Evolutionary conservation across 2,888 invertebrate genomes (phyloP), one percentile per base, ranked within the genome.

Genomic region (Macrosoma leucophasiata): DNA sequence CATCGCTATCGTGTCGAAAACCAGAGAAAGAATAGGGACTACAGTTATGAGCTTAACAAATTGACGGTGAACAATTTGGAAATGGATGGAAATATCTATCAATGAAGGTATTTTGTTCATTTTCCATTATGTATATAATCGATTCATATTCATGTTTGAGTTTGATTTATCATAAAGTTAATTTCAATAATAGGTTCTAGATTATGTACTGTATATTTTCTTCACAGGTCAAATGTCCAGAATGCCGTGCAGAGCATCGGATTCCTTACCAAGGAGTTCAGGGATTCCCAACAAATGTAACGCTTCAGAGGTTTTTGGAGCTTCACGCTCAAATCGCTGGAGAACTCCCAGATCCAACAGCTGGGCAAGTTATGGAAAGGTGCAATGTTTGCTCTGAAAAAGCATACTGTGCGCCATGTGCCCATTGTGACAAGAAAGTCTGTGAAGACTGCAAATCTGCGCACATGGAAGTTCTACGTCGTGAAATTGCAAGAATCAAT

Each of bases 351-450:
- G 95, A 95, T 72, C 95, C 95, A 22, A 95, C 94, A 41, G 93
- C 93, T 65, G 95, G 95, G 38, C 95, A 95, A 77, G 88, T 94
- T 34, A 96, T 96, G 95, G 95, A 95, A 77, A 86, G 96, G 54
- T 96, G 96, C 74, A 93, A 93, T 61, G 95, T 97, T 26, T 95
- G 97, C 81, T 95, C 95, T 33, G 94, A 96, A 77, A 94, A 97
- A 76, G 91, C 95, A 36, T 94, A 95, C 65, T 91, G 95, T 56
- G 90, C 90, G 36, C 85, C 89, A 28, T 99, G 98, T 75, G 91
- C 93, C 13, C 98, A 99, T 76, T 99, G 99, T 81, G 97, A 98
- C 62, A 96, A 97, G 67, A 95, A 96, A 82, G 93, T 98, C 44
- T 99, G 98, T 76, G 91, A 93, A 51, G 96, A 97, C 64, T 99